Base-by-base conservation (phyloP, 2,888 invertebrate species). In the Epistrophella euchroma region DNA sequence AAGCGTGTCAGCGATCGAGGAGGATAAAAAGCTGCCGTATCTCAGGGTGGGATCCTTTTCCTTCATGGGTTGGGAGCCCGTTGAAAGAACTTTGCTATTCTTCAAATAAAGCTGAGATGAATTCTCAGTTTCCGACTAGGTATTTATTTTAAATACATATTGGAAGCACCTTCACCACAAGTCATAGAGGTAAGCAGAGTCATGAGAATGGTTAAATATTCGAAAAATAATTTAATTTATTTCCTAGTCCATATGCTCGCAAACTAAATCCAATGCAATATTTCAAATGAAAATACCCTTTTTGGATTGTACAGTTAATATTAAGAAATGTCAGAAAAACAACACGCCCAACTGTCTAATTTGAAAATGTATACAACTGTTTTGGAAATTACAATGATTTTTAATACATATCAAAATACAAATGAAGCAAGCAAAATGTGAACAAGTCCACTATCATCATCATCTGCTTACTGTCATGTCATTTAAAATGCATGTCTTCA, bases 401-500 rank as follows among this genome's bases (percentile, higher is more conserved):
- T 32, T 6, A 28, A 32, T 32, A 32, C 22, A 9, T n/a, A 37
- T n/a, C 4, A 43, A 40, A 43, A 62, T 13, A 22, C 64, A 40
- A 64, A 66, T 47, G 19, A 66, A 47, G 32, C 64, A 17, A 32
- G 6, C 11, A 32, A 66, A 47, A 32, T 47, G 37, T 40, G 22
- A 19, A 15, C 11, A 15, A 68, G 25, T 50, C 22, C 22, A 32
- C 19, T 19, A 56, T 58, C 70, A 62, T 43, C 75, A 66, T 85
- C 82, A 77, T 73, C 77, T 74, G 82, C 32, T 86, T 28, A 66
- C 56, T 25, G 70, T 70, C 60, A 82, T 47, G 55, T 64, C 47
- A 74, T 68, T 68, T 52, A 19, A 50, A 52, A 77, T 56, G 43
- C 58, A 55, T 86, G 86, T 86, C 82, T 82, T 78, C 71, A 86